Evolutionary conservation across 2,888 invertebrate genomes (phyloP).

Genomic region (Pterostichus madidus): DNA sequence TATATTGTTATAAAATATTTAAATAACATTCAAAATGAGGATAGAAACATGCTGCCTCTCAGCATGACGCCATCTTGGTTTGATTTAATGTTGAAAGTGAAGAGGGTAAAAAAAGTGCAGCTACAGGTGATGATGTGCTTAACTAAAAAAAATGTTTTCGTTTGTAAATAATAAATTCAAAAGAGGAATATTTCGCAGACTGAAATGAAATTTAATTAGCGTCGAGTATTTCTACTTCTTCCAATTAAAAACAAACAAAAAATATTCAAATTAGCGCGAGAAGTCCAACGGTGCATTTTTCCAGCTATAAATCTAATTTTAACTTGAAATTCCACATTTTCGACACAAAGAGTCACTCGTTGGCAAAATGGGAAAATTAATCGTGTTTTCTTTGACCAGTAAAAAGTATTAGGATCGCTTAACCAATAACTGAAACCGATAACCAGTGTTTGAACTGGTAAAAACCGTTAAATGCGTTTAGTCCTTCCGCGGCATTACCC

Average conservation of each 20-base stretch:
- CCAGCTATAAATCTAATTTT: too few species aligned
- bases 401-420: slow-evolving; percentile 5
- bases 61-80: too few species aligned
- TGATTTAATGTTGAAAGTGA: too few species aligned
- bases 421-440: slow-evolving; percentile 12
- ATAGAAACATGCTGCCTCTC: too few species aligned
- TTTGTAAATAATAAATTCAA: not conserved
- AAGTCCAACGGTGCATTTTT: not conserved
- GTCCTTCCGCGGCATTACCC: slow-evolving; percentile 26
- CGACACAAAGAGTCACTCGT: not conserved
- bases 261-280: slow-evolving; percentile 13
- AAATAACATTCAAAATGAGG: too few species aligned
- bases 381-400: slow-evolving; percentile 8
- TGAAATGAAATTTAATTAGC: slow-evolving; percentile 13
- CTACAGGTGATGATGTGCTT: too few species aligned
- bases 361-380: slow-evolving; percentile 3
- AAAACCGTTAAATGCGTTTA: slow-evolving; percentile 29
- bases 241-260: slow-evolving; percentile 10
- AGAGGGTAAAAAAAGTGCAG: too few species aligned
- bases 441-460: slow-evolving; percentile 10
- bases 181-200: not conserved
- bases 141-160: not conserved
- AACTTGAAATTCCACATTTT: not conserved
- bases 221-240: not conserved
- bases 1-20: too few species aligned